These are phyloP conservation scores for Endomychus coccineus DNA, from an alignment of 2,888 invertebrate species.

Conservation along the genomic window DNA sequence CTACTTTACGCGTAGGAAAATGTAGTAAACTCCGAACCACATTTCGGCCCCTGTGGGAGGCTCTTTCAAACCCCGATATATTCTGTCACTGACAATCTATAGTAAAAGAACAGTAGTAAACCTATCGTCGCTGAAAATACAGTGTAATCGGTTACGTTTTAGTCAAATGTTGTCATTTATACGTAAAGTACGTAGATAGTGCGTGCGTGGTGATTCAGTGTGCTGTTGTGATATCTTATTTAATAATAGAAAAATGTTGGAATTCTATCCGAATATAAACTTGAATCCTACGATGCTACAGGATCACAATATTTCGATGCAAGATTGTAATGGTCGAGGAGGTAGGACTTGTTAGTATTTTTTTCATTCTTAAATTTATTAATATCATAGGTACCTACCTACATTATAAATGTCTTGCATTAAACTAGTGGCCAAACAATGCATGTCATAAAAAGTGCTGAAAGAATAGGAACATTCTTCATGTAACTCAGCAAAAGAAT, in stretches of 20 bases:
- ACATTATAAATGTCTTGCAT: no score
- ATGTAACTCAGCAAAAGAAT: no score
- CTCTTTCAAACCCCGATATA: slow-evolving; percentile 32
- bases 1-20: slow-evolving; percentile 17
- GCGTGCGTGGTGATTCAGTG: slow-evolving; percentile 9
- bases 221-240: slow-evolving; percentile 5
- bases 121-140: slow-evolving; percentile 14
- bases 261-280: slow-evolving; percentile 60
- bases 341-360: no score
- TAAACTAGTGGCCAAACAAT: no score
- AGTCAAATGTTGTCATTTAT: slow-evolving; percentile 1
- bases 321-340: slow-evolving; percentile 55
- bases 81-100: slow-evolving; percentile 37
- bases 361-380: no score
- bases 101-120: slow-evolving; percentile 35
- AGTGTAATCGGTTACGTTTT: slow-evolving; percentile 5
- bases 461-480: no score
- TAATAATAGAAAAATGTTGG: slow-evolving; percentile 51
- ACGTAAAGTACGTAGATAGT: slow-evolving; percentile 3
- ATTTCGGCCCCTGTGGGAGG: slow-evolving; percentile 32
- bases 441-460: no score
- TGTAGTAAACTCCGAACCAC: slow-evolving; percentile 15
- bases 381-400: no score
- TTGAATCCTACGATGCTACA: slow-evolving; percentile 49
- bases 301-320: slow-evolving; percentile 49